phyloP scores from a whole-genome alignment of 2,888 invertebrate species.

The Drosophila paranaensis region DNA sequence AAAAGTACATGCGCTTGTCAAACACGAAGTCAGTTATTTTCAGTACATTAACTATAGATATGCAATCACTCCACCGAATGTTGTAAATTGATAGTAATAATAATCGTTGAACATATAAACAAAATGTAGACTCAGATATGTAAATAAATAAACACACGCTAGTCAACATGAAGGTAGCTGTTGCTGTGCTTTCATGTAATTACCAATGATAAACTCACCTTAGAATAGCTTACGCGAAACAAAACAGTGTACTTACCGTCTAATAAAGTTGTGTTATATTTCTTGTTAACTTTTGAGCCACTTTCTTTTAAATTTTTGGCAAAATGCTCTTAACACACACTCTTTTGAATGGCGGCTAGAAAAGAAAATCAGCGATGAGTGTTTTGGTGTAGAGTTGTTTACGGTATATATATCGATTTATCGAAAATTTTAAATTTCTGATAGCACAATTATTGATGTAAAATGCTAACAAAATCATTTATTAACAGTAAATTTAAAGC shows the following conservation, averaged over 20 bases:
- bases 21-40: conserved; percentile 12
- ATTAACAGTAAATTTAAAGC: background rate
- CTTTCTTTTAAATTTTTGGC: conserved; percentile 54
- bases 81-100: background rate
- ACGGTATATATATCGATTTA: conserved; percentile 22
- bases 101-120: background rate
- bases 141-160: conserved; percentile 63
- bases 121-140: conserved; percentile 6
- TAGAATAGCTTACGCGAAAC: background rate
- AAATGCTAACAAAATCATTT: background rate
- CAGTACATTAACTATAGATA: background rate
- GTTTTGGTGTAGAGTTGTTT: conserved; percentile 47
- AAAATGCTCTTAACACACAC: conserved; percentile 56
- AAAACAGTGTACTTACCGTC: conserved; percentile 55
- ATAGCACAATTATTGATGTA: background rate
- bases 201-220: conserved; percentile 12
- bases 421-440: conserved; percentile 24
- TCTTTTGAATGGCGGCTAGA: conserved; percentile 75
- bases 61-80: conserved; percentile 1
- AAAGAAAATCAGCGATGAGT: conserved; percentile 57
- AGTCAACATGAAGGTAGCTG: conserved; percentile 44
- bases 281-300: conserved; percentile 24
- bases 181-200: conserved; percentile 28
- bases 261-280: conserved; percentile 22
- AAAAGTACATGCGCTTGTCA: conserved; percentile 25